phyloP scores from a whole-genome alignment of 1,140 invertebrate species.

The Helicoverpa zea region DNA sequence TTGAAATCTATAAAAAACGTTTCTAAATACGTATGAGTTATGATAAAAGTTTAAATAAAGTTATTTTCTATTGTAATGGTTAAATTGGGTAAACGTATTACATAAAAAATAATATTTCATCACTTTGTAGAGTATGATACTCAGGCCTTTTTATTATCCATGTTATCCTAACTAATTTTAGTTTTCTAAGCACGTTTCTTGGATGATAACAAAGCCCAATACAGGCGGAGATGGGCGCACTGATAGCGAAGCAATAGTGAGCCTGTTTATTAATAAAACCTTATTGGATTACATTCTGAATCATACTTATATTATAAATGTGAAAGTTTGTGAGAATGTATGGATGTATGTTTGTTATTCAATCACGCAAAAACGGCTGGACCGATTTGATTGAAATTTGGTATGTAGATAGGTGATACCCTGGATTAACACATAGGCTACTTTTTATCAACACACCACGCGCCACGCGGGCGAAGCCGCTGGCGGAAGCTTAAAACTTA shows the following conservation, averaged over 20 bases:
- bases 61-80: neutral
- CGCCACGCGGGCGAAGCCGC: too few relatives aligned
- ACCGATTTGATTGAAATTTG: too few relatives aligned
- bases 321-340: too few relatives aligned
- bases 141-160: conserved; percentile 13
- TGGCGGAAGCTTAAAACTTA: too few relatives aligned
- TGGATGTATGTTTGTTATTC: too few relatives aligned
- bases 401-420: too few relatives aligned
- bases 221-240: conserved; percentile 42
- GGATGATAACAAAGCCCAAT: conserved; percentile 62
- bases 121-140: neutral
- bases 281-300: conserved; percentile 9
- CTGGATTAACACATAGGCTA: too few relatives aligned
- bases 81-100: neutral
- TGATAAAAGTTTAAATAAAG: neutral
- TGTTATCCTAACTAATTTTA: conserved; percentile 53
- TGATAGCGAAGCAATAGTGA: conserved; percentile 27
- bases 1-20: too few relatives aligned
- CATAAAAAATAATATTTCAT: conserved; percentile 31
- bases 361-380: too few relatives aligned
- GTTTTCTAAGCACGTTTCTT: conserved; percentile 61
- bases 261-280: neutral
- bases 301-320: too few relatives aligned
- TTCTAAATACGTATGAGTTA: too few relatives aligned
- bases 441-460: too few relatives aligned